Evolutionary conservation across 1,140 invertebrate species (phyloP).

Genomic region (Melanaphis sacchari): DNA sequence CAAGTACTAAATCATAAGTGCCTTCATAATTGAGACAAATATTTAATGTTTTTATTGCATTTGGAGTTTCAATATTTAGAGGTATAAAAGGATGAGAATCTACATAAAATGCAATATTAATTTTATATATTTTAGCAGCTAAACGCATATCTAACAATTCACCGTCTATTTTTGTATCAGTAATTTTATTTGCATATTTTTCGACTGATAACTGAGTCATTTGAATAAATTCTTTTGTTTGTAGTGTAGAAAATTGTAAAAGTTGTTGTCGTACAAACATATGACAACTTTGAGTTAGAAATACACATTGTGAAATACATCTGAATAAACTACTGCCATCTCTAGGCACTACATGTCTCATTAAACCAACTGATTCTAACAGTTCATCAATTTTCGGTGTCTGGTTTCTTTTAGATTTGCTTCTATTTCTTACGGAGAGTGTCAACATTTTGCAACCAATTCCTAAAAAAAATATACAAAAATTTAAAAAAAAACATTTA

Average conservation of each 20-base stretch:
- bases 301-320: constrained; percentile 70
- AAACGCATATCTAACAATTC: constrained; percentile 46
- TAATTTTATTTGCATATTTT: constrained; percentile 21
- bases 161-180: constrained; percentile 42
- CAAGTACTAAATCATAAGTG: constrained; percentile 34
- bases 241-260: constrained; percentile 73
- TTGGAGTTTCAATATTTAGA: constrained; percentile 29
- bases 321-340: constrained; percentile 86
- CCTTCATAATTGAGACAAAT: constrained; percentile 47
- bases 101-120: constrained; percentile 34
- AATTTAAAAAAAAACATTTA: constrained; percentile 54
- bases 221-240: constrained; percentile 67
- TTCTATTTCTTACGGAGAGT: constrained; percentile 33
- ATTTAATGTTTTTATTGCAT: constrained; percentile 25
- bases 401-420: constrained; percentile 59
- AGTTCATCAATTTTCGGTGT: constrained; percentile 72
- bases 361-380: constrained; percentile 78
- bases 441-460: constrained; percentile 54
- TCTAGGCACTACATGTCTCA: constrained; percentile 81
- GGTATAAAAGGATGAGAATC: not conserved
- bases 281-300: constrained; percentile 78
- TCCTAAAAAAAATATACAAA: constrained; percentile 55
- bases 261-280: constrained; percentile 76
- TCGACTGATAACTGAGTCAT: constrained; percentile 62
- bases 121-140: constrained; percentile 33